These are phyloP conservation scores for Taenioides sp. DNA, from an alignment of 2,797 vertebrate species.

Conservation along the genomic window DNA sequence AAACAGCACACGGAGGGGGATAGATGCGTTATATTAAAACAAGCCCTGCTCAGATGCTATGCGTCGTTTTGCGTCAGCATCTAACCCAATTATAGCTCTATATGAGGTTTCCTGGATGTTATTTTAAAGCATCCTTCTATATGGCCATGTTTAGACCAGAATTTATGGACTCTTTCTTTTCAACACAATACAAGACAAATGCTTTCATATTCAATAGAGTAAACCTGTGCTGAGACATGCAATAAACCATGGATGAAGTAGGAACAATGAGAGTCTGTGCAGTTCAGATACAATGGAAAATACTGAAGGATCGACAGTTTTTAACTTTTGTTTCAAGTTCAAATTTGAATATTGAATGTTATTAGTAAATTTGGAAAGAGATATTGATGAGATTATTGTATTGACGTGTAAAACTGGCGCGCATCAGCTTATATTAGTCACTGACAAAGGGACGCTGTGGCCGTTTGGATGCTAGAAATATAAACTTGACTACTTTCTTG, in stretches of 20 bases:
- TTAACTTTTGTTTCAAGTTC: background rate
- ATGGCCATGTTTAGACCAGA: constrained; percentile 10
- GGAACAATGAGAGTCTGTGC: background rate
- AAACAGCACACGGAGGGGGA: constrained; percentile 19
- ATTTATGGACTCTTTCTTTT: background rate
- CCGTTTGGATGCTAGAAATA: constrained; percentile 26
- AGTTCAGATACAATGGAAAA: background rate
- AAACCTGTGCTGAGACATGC: background rate
- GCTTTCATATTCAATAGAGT: background rate
- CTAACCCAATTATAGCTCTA: constrained; percentile 18
- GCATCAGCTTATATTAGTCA: background rate
- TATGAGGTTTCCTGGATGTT: constrained; percentile 18
- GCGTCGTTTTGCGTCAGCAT: constrained; percentile 19
- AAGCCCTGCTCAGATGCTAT: background rate
- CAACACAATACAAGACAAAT: background rate
- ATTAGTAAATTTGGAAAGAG: background rate
- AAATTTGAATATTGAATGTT: background rate
- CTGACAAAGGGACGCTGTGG: constrained; percentile 6
- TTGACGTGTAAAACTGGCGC: background rate
- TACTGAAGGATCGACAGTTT: background rate
- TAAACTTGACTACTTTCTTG: constrained; percentile 35
- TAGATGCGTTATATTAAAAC: constrained; percentile 11
- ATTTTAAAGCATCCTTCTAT: constrained; percentile 19
- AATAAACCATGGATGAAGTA: background rate
- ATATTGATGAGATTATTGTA: background rate